Conservation (phyloP, 2,888 invertebrate genomes). For the Chymomyza procnemis region DNA sequence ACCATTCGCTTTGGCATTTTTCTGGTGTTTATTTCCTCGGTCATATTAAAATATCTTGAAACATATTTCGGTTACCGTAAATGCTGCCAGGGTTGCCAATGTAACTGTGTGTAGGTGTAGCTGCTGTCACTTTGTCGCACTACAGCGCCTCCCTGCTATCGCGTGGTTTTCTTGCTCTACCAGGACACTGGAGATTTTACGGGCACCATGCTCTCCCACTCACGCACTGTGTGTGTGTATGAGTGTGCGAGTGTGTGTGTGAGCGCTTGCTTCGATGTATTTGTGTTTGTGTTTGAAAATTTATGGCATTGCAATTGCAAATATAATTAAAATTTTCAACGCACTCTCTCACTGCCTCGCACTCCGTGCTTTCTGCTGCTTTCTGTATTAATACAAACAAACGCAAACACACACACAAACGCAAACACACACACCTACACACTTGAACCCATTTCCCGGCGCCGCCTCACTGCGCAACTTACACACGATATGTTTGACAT, state of each 20-base stretch:
- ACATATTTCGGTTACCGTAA: conserved; percentile 56
- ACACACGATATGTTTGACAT: conserved; percentile 32
- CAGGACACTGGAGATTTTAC: neutral
- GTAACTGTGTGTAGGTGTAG: too few species aligned
- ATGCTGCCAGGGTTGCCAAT: neutral
- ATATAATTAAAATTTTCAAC: conserved; percentile 70
- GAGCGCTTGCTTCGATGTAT: neutral
- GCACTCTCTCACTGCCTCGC: conserved; percentile 40
- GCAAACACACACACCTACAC: neutral
- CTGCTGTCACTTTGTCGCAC: too few species aligned
- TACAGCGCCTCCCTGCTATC: neutral
- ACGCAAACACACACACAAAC: conserved; percentile 13
- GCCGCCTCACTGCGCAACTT: neutral
- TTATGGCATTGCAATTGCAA: conserved; percentile 72
- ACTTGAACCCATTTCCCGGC: too few species aligned
- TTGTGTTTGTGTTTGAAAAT: conserved; percentile 24
- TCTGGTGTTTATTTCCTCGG: conserved; percentile 16
- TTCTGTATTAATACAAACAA: conserved; percentile 33
- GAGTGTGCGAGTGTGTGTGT: neutral
- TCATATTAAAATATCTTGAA: conserved; percentile 70
- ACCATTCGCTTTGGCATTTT: neutral
- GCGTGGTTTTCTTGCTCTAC: neutral
- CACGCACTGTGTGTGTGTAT: neutral
- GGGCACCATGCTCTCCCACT: neutral
- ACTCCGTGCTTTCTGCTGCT: conserved; percentile 20